Evolutionary conservation across 2,113 vertebrate genomes (phyloP).

Genomic region (Halcyon senegalensis): DNA sequence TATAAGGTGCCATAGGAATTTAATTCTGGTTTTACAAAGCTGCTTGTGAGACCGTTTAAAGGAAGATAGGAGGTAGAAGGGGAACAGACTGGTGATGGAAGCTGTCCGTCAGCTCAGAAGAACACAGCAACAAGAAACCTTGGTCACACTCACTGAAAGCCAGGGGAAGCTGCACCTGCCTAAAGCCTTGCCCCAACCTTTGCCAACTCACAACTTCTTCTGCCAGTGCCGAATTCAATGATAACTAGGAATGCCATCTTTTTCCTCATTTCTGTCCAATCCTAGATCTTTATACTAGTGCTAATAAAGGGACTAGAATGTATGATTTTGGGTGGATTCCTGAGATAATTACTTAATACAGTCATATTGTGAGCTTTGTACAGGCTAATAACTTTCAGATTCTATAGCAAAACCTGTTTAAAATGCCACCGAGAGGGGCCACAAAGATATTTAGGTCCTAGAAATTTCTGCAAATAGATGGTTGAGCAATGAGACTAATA

Average conservation of each 20-base stretch:
- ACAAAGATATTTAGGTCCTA: not conserved
- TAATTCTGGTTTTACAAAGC: not conserved
- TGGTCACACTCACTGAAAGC: rapidly evolving
- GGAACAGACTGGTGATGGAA: not conserved
- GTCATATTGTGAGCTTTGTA: not conserved
- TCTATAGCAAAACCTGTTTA: not conserved
- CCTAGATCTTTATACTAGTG: not conserved
- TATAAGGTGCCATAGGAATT: not conserved
- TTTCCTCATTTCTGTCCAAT: not conserved
- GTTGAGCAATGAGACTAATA: not conserved
- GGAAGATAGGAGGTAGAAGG: not conserved
- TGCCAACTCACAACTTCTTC: not conserved
- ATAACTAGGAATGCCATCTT: rapidly evolving
- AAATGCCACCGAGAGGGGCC: not conserved
- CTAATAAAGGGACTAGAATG: not conserved
- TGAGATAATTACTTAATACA: not conserved
- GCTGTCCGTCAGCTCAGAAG: not conserved
- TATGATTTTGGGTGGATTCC: not conserved
- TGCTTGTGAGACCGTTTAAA: not conserved
- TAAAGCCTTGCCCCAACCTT: not conserved
- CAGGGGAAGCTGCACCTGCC: not conserved
- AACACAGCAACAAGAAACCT: not conserved
- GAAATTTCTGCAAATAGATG: not conserved
- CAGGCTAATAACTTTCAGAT: not conserved
- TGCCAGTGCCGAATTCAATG: not conserved